phyloP scores from a whole-genome alignment of 2,113 vertebrate species.

The Scophthalmus maximus region DNA sequence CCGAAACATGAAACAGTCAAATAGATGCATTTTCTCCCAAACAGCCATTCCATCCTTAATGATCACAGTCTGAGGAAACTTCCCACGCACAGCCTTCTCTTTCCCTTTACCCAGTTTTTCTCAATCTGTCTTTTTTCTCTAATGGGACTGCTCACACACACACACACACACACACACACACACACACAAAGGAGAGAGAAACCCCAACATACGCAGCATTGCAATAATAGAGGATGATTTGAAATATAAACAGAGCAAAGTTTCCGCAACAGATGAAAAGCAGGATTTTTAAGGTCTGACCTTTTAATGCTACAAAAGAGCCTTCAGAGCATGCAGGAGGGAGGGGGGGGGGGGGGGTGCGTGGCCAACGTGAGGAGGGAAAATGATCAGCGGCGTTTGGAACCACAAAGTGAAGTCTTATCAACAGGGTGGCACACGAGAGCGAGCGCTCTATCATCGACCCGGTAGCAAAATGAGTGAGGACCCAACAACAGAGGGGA shows the following conservation, averaged over 20 bases:
- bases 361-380: conserved; percentile 13
- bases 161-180: conserved; percentile 22
- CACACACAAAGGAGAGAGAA: conserved; percentile 1
- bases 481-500: conserved; percentile 64
- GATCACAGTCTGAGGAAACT: conserved; percentile 40
- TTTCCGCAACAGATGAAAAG: conserved; percentile 47
- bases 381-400: conserved; percentile 71
- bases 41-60: conserved; percentile 27
- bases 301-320: conserved; percentile 57
- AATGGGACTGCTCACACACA: conserved; percentile 28
- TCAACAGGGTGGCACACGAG: conserved; percentile 76
- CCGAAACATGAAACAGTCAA: conserved; percentile 44
- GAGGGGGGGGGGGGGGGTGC: not conserved
- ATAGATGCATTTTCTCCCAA: conserved; percentile 34
- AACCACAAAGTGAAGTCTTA: conserved; percentile 74
- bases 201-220: not conserved
- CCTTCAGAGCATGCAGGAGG: conserved; percentile 29
- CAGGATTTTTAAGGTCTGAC: conserved; percentile 35
- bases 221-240: conserved; percentile 32
- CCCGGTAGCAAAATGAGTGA: conserved; percentile 58
- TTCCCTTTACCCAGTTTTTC: conserved; percentile 18
- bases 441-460: conserved; percentile 53
- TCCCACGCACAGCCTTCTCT: conserved; percentile 37
- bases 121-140: conserved; percentile 46
- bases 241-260: conserved; percentile 50